Evolutionary conservation across 2,113 vertebrate genomes (phyloP).

Genomic region (Hyperoodon ampullatus): DNA sequence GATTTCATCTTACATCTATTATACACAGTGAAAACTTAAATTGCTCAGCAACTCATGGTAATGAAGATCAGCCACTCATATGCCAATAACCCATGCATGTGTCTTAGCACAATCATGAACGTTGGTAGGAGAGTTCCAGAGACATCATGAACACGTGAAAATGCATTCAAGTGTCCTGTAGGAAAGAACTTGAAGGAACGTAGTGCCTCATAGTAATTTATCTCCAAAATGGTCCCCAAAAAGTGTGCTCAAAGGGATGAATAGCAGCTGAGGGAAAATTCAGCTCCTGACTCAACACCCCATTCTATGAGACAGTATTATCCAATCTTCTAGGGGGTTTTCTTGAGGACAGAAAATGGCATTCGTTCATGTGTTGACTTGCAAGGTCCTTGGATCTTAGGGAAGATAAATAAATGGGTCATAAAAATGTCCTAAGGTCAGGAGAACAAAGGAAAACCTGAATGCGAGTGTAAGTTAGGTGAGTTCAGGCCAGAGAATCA

Average conservation of each 20-base stretch:
- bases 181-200: neutral
- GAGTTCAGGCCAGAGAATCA: neutral
- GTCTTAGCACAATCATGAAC: neutral
- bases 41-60: neutral
- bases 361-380: neutral
- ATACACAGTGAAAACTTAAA: neutral
- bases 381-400: neutral
- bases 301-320: neutral
- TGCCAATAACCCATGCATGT: neutral
- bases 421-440: neutral
- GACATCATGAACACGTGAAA: neutral
- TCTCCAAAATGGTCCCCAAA: neutral
- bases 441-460: neutral
- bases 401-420: neutral
- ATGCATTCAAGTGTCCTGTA: neutral
- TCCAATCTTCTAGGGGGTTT: neutral
- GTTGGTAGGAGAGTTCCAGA: neutral
- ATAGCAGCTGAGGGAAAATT: neutral
- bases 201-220: neutral
- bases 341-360: neutral
- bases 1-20: neutral
- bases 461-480: neutral
- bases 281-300: neutral
- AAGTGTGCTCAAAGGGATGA: neutral
- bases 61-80: neutral